Conservation (phyloP, 2,888 invertebrate species). For the Andrena trimmerana region DNA sequence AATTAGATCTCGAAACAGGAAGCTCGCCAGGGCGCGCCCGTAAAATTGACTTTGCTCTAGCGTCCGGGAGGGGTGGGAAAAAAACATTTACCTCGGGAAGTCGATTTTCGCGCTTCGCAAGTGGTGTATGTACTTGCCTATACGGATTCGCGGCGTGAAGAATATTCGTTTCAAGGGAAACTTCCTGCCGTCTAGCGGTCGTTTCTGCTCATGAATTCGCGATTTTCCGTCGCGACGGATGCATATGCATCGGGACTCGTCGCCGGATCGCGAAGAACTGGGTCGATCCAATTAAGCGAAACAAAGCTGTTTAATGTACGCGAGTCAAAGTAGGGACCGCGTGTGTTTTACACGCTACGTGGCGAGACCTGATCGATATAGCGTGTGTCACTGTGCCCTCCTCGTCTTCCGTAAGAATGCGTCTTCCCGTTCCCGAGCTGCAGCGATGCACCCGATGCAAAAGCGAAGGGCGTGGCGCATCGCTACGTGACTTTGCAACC, state of each 20-base stretch:
- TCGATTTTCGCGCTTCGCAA: background rate
- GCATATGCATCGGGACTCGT: constrained; percentile 65
- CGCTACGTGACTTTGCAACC: constrained; percentile 2
- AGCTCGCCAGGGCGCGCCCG: background rate
- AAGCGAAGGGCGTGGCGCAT: constrained; percentile 48
- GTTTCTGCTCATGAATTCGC: background rate
- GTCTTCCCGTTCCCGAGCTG: constrained; percentile 11
- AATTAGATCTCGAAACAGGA: constrained; percentile 25
- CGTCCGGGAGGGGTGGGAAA: background rate
- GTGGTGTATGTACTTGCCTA: too few species aligned
- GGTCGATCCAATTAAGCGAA: constrained; percentile 73
- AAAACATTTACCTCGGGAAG: background rate
- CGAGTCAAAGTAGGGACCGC: constrained; percentile 45
- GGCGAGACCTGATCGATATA: constrained; percentile 64
- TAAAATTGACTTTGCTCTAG: background rate
- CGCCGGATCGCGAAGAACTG: constrained; percentile 61
- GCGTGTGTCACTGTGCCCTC: constrained; percentile 51
- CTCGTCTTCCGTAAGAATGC: constrained; percentile 46
- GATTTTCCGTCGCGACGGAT: constrained; percentile 28
- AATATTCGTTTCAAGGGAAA: too few species aligned
- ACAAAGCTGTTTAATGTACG: constrained; percentile 72
- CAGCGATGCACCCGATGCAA: constrained; percentile 30
- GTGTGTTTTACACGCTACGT: constrained; percentile 34
- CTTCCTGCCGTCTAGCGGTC: background rate
- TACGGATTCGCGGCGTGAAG: too few species aligned